phyloP scores from a whole-genome alignment of 64 coral and sea anemone species.

The Anthopleura sola region DNA sequence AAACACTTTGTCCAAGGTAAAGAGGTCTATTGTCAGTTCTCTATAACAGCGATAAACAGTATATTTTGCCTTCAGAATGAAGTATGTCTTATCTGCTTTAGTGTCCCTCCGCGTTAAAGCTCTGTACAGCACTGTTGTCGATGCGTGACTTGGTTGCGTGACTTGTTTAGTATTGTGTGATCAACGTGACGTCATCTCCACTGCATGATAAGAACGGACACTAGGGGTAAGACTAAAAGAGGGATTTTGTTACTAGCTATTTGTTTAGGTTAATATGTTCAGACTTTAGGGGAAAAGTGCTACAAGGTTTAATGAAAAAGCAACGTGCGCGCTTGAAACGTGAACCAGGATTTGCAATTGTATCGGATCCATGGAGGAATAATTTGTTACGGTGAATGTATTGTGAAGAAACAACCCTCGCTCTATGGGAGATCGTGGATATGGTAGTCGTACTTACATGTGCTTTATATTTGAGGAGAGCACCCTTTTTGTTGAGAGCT shows the following conservation, averaged over 20 bases:
- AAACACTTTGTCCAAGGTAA: too few species aligned
- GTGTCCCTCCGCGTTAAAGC: neutral
- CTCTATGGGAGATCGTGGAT: too few species aligned
- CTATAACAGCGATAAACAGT: too few species aligned
- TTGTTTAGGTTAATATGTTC: neutral
- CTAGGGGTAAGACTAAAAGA: constrained; percentile 33
- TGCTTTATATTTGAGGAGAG: constrained; percentile 64
- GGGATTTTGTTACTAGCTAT: neutral
- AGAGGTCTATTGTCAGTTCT: too few species aligned
- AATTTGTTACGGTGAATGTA: too few species aligned
- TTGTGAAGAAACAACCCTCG: too few species aligned
- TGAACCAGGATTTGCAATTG: too few species aligned
- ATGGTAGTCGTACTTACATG: constrained; percentile 17
- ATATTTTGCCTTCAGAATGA: too few species aligned
- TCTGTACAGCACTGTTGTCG: neutral
- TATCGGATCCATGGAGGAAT: too few species aligned
- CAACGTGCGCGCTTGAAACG: too few species aligned
- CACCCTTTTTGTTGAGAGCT: constrained; percentile 72
- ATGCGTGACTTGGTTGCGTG: constrained; percentile 5
- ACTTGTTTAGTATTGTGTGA: neutral
- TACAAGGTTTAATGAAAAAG: too few species aligned
- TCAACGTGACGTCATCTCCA: constrained; percentile 18
- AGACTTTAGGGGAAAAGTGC: too few species aligned
- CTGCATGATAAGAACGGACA: constrained; percentile 29
- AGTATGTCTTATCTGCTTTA: neutral